Base-by-base conservation (phyloP, 2,888 invertebrate species). In the Hermodice carunculata region DNA sequence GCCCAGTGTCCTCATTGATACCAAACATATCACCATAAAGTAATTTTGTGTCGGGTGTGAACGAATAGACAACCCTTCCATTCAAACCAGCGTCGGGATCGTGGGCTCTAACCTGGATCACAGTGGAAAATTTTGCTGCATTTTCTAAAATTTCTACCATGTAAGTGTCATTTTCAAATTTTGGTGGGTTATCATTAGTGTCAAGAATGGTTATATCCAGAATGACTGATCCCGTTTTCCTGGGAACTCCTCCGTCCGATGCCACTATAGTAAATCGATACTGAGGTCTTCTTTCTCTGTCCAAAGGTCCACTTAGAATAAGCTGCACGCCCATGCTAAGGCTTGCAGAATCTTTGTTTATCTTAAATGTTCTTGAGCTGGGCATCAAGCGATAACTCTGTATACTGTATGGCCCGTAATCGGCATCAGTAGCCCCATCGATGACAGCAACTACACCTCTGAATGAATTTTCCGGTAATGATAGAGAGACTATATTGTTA, bases 131-230 rank as follows among this genome's bases (percentile, higher is more conserved):
- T 3, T 19, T 11, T 8, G n/a, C 14, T 8, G 37, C 11, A 14
- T 54, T 28, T n/a, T 54, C 54, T 2, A 14, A 40, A 2, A 54
- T 14, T 3, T 24, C 19, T 1, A 54, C 54, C 22, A n/a, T 28
- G 40, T 54, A 54, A 3, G 31, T 34, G 54, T 31, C 11, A 31
- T 34, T 54, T 14, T 54, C 54, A 54, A 54, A 54, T 28, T 28
- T 19, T 3, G 54, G 54, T 11, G 34, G 32, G 37, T 54, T 31
- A 24, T 54, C 54, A 40, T 54, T 54, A 28, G 54, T 22, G 14
- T 54, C 54, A 11, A 8, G 22, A n/a, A 54, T 28, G 8, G 14
- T 29, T 14, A 54, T 19, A 22, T 32, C 37, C 11, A 54, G 22
- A 31, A 28, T 24, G 8, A 54, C 14, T n/a, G 11, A n/a, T 24